Base-by-base conservation (phyloP, 2,113 vertebrate species). In the Stegostoma tigrinum region DNA sequence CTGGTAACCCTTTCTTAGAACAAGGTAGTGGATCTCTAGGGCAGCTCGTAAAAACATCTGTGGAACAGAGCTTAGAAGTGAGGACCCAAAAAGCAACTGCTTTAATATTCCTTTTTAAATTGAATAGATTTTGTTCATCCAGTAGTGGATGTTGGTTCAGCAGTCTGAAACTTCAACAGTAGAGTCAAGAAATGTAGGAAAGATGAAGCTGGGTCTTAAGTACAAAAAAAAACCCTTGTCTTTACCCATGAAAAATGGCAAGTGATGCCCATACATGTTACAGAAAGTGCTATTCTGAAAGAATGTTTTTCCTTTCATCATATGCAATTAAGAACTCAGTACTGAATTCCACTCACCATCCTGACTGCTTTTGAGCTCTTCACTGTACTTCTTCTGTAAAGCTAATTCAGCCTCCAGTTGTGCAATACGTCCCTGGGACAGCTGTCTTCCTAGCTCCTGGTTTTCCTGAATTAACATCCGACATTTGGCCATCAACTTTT, bases 401-500 rank as follows among this genome's bases (percentile, higher is more conserved):
- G 99, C 99, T 97, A 99, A 97, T 97, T 99, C 99, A 95, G 99
- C 99, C 98, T 99, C 99, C 97, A 99, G 98, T 97, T 99, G 99
- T 97, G 99, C 99, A 97, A 99, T 99, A 96, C 99, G 99, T 96
- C 99, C 99, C 98, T 99, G 99, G 97, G 99, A 99, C 97, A 99
- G 98, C 98, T 99, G 99, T 97, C 99, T 98, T 96, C 99, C 99
- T 97, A 99, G 97, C 97, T 99, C 99, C 98, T 99, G 99, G 97
- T 99, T 99, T 98, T 99, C 99, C 98, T 99, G 99, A 98, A 99
- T 99, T 98, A 99, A 98, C 99, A 99, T 99, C 97, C 99, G 99
- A 98, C 99, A 99, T 98, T 99, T 99, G 98, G 99, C 99, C 99
- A 99, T 99, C 98, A 99, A 98, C 97, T 99, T 99, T 98, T 99